These are phyloP conservation scores for Cossypha heuglini DNA, from an alignment of 2,797 vertebrate species.

Conservation along the genomic window DNA sequence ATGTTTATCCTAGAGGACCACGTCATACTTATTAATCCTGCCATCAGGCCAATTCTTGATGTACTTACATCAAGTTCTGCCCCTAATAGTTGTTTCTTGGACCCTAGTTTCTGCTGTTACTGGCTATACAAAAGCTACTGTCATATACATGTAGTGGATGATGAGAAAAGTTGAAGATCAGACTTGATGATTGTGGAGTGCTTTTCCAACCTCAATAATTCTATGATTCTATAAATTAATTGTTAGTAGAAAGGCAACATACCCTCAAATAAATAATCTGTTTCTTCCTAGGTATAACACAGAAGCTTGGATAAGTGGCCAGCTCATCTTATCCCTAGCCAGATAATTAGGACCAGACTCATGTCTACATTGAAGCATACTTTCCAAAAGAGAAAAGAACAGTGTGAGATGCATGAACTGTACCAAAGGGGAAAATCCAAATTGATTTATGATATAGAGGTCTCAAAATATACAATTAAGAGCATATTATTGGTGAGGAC, in stretches of 20 bases:
- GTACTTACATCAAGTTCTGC: background rate
- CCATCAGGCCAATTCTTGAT: background rate
- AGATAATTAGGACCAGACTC: background rate
- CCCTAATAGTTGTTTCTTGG: background rate
- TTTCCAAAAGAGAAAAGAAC: background rate
- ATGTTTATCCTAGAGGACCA: background rate
- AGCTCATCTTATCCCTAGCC: background rate
- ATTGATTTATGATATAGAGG: background rate
- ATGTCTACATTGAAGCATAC: accelerated
- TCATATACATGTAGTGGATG: background rate
- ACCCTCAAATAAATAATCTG: background rate
- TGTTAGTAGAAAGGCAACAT: background rate
- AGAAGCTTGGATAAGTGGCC: background rate
- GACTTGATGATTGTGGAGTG: background rate
- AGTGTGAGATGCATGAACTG: background rate
- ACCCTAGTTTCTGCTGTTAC: background rate
- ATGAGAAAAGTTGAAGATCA: background rate
- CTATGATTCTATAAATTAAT: background rate
- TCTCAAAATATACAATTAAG: background rate
- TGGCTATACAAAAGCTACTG: background rate
- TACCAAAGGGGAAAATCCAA: background rate
- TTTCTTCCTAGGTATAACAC: background rate
- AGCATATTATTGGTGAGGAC: background rate
- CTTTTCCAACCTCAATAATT: background rate
- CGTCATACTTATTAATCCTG: background rate